phyloP scores from a whole-genome alignment of 2,888 invertebrate genomes.

The Stenolophus ochropezus region DNA sequence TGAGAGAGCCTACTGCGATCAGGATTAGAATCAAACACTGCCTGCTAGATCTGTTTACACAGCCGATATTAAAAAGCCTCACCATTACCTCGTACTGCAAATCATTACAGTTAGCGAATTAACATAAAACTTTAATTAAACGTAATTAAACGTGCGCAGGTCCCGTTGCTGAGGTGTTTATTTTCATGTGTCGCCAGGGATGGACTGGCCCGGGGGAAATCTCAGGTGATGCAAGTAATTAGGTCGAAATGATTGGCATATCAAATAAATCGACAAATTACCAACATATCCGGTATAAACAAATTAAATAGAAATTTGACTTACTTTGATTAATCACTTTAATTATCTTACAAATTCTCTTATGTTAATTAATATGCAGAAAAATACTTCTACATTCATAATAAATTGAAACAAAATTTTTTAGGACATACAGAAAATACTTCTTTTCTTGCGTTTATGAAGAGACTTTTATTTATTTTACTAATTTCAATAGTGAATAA shows the following conservation, averaged over 20 bases:
- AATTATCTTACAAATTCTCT: neutral
- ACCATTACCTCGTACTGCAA: constrained; percentile 42
- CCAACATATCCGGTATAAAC: neutral
- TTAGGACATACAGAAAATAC: too few species aligned
- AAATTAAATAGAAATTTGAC: neutral
- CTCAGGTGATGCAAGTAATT: neutral
- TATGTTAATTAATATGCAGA: neutral
- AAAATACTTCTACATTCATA: too few species aligned
- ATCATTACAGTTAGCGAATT: constrained; percentile 55
- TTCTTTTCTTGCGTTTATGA: too few species aligned
- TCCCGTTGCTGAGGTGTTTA: constrained; percentile 28
- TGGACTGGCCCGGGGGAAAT: neutral
- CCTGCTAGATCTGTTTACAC: neutral
- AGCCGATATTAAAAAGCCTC: constrained; percentile 20
- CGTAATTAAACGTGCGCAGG: constrained; percentile 42
- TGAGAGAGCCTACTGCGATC: constrained; percentile 24
- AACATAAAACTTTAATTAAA: constrained; percentile 57
- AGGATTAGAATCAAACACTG: constrained; percentile 35
- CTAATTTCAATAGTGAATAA: too few species aligned
- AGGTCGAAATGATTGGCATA: constrained; percentile 4
- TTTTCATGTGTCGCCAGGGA: constrained; percentile 1
- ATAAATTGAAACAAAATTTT: too few species aligned
- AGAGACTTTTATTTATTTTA: too few species aligned
- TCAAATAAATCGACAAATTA: neutral
- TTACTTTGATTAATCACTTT: neutral